Evolutionary conservation across 2,113 vertebrate genomes (phyloP).

Genomic region (Microcebus griseorufus): DNA sequence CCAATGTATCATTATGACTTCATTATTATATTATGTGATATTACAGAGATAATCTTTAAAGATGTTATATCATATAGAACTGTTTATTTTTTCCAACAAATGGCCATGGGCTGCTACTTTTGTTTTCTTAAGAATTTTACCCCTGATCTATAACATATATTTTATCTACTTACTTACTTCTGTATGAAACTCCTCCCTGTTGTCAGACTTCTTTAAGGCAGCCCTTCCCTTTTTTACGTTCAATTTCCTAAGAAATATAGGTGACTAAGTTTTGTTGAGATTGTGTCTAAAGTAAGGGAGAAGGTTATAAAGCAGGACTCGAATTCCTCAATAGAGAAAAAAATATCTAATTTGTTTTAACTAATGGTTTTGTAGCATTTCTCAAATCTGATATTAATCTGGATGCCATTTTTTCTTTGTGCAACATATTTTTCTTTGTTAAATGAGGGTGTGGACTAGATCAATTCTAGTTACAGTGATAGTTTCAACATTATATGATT

Average conservation of each 20-base stretch:
- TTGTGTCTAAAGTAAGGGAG: not conserved
- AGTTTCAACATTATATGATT: not conserved
- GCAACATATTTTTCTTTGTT: not conserved
- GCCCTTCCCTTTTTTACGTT: not conserved
- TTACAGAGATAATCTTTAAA: not conserved
- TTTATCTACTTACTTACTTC: not conserved
- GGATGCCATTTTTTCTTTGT: not conserved
- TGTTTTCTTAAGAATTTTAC: not conserved
- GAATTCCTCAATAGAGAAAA: not conserved
- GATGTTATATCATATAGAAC: not conserved
- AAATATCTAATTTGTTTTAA: not conserved
- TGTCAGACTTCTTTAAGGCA: not conserved
- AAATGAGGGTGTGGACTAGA: not conserved
- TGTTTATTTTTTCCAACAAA: not conserved
- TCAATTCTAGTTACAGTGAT: not conserved
- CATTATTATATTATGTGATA: not conserved
- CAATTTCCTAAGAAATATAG: not conserved
- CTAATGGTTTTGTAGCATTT: not conserved
- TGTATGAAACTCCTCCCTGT: not conserved
- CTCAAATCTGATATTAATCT: conserved; percentile 1
- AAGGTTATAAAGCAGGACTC: not conserved
- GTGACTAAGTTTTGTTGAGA: not conserved
- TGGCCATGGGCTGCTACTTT: not conserved
- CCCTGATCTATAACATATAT: not conserved
- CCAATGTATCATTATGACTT: not conserved